phyloP scores from a whole-genome alignment of 2,113 vertebrate genomes.

The Brachyhypopomus occidentalis region DNA sequence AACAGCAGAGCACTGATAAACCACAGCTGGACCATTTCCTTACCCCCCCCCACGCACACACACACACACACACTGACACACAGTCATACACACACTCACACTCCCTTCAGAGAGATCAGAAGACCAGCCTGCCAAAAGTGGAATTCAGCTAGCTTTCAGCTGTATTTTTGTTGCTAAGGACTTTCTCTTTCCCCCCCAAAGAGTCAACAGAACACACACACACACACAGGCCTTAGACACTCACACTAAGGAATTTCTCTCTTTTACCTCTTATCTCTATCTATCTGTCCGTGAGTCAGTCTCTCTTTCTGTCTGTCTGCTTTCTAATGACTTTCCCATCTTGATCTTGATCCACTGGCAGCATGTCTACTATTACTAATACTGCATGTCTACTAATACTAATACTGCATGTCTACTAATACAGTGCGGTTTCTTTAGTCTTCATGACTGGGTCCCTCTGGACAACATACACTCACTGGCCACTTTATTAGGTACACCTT shows the following conservation, averaged over 20 bases:
- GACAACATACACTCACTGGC: too few species aligned
- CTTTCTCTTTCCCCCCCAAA: slow-evolving; percentile 60
- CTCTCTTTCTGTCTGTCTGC: neutral
- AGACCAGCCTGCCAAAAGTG: slow-evolving; percentile 39
- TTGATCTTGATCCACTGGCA: too few species aligned
- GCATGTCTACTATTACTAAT: too few species aligned
- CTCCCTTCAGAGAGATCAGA: neutral
- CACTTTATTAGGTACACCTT: too few species aligned
- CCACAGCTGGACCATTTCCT: slow-evolving; percentile 23
- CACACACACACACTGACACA: neutral
- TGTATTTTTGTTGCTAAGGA: slow-evolving; percentile 70
- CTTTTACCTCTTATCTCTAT: neutral
- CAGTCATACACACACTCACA: neutral
- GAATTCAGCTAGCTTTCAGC: slow-evolving; percentile 59
- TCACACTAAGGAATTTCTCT: too few species aligned
- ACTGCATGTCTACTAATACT: too few species aligned
- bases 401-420: too few species aligned
- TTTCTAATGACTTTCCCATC: too few species aligned
- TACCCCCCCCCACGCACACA: slow-evolving; percentile 10
- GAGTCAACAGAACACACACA: slow-evolving; percentile 71
- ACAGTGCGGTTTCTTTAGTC: too few species aligned
- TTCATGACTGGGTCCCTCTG: too few species aligned
- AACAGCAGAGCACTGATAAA: slow-evolving; percentile 19
- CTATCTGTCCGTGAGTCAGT: neutral
- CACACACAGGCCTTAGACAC: slow-evolving; percentile 19